Conservation (phyloP, 2,888 invertebrate species). For the Chalcis sispes region DNA sequence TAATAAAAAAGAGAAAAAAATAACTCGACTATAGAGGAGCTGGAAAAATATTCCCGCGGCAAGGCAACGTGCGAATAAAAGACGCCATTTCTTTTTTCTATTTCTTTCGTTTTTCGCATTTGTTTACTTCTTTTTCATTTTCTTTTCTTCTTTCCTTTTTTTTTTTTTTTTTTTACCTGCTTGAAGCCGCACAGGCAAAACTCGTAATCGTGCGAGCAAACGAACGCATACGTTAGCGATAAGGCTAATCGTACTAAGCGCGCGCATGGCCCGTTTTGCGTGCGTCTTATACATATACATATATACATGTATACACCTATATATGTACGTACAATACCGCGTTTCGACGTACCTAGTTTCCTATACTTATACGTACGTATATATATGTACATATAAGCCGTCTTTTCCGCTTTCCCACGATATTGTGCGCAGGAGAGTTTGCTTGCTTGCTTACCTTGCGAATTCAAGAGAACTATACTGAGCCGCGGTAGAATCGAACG, state of each 20-base stretch:
- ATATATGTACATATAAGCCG: too few relatives aligned
- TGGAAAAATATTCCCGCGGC: too few relatives aligned
- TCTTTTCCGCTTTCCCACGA: constrained; percentile 35
- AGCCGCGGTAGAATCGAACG: too few relatives aligned
- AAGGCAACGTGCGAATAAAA: too few relatives aligned
- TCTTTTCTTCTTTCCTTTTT: too few relatives aligned
- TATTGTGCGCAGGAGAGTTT: constrained; percentile 6
- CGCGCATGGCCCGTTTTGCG: constrained; percentile 14
- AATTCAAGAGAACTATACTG: too few relatives aligned
- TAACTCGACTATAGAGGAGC: too few relatives aligned
- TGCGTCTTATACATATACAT: neutral
- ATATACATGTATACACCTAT: neutral
- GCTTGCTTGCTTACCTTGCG: neutral
- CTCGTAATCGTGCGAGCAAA: constrained; percentile 19
- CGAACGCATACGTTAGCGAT: constrained; percentile 41
- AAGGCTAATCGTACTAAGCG: constrained; percentile 47
- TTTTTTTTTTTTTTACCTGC: too few relatives aligned
- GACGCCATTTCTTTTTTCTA: too few relatives aligned
- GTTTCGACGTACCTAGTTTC: neutral
- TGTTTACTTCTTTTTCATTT: too few relatives aligned
- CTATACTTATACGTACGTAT: neutral
- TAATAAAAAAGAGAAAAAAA: constrained; percentile 5
- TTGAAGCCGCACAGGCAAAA: neutral
- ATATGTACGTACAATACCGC: neutral
- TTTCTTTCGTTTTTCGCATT: too few relatives aligned